phyloP scores from a whole-genome alignment of 2,113 vertebrate species.

The Malurus alboscapulatus region DNA sequence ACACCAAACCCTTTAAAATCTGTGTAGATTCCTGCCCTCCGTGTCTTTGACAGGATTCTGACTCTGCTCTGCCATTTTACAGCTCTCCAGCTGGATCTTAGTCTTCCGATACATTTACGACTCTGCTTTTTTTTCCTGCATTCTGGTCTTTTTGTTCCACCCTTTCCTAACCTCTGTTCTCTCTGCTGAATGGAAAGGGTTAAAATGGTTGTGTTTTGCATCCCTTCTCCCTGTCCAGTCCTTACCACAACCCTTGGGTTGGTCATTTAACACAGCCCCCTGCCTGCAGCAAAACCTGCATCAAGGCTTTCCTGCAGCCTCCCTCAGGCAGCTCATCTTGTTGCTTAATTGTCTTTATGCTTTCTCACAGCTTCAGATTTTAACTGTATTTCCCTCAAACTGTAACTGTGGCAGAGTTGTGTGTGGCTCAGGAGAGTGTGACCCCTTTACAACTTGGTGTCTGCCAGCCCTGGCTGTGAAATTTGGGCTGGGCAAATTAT shows the following conservation, averaged over 20 bases:
- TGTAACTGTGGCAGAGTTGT: neutral
- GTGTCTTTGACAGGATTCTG: neutral
- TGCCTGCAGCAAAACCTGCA: constrained; percentile 47
- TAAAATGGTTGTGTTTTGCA: neutral
- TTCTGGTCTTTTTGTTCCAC: neutral
- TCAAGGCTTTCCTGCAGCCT: constrained; percentile 38
- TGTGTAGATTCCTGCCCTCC: neutral
- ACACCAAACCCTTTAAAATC: neutral
- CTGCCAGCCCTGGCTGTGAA: constrained; percentile 46
- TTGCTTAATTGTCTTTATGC: constrained; percentile 54
- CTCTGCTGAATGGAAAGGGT: neutral
- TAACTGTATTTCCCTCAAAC: neutral
- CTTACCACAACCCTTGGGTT: neutral
- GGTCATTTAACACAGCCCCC: constrained; percentile 42
- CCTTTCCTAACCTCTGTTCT: neutral
- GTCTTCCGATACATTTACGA: neutral
- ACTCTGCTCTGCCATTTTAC: neutral
- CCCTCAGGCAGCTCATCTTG: constrained; percentile 19
- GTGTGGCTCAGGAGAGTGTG: neutral
- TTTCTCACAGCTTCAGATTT: constrained; percentile 30
- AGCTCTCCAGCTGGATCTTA: neutral
- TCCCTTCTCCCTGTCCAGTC: neutral
- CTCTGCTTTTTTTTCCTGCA: neutral
- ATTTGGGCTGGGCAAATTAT: constrained; percentile 58
- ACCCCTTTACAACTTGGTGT: constrained; percentile 23